Percentiles rank a stretch among this genome's conserved stretches.
Conservation (phyloP, 2,113 vertebrate genomes). For the Loxodonta africana region DNA sequence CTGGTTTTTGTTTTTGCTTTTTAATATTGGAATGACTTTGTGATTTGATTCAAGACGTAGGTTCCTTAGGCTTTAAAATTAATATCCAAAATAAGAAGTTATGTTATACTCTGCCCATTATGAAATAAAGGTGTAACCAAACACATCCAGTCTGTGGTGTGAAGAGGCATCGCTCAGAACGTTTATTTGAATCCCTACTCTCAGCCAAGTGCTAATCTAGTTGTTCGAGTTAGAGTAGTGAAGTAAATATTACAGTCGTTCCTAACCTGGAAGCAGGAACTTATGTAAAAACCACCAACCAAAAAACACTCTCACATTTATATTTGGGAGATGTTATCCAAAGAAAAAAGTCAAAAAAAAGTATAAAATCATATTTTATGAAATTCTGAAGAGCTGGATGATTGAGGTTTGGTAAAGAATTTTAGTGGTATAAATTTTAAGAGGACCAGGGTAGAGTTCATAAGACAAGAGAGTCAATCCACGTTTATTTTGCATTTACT, state of each 20-base stretch:
- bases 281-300: neutral
- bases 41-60: neutral
- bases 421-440: neutral
- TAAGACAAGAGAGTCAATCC: neutral
- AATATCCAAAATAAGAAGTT: too few relatives aligned
- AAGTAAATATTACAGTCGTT: neutral
- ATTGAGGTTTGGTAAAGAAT: neutral
- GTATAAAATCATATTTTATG: neutral
- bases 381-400: neutral
- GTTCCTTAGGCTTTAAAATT: neutral
- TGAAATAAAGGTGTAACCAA: neutral
- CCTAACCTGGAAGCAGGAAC: neutral
- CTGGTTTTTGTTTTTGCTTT: neutral
- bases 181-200: neutral
- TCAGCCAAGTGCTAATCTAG: neutral
- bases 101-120: too few relatives aligned
- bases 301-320: neutral
- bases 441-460: neutral
- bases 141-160: too few relatives aligned
- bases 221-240: too few relatives aligned
- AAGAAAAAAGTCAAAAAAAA: neutral
- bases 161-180: neutral
- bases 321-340: neutral
- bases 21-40: neutral
- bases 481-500: neutral